Evolutionary conservation across 2,113 vertebrate genomes (phyloP).

Genomic region (Canis aureus): DNA sequence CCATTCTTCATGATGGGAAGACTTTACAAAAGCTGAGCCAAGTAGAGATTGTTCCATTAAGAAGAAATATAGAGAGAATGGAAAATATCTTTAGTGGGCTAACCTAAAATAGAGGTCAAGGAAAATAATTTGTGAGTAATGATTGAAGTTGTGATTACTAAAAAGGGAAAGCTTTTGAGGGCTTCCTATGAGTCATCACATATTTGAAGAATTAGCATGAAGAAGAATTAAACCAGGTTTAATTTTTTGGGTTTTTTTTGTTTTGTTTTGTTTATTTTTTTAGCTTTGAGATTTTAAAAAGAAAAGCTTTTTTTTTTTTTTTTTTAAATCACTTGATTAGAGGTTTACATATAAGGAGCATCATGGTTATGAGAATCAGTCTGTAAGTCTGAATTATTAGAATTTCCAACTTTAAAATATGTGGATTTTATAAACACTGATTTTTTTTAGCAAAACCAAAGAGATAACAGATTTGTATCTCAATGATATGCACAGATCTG

Average conservation of each 20-base stretch:
- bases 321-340: neutral
- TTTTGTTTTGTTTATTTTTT: neutral
- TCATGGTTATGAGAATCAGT: neutral
- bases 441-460: conserved; percentile 39
- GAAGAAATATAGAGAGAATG: conserved; percentile 15
- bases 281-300: neutral
- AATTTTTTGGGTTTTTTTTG: neutral
- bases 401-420: conserved; percentile 12
- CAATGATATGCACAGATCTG: neutral
- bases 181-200: neutral
- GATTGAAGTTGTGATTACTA: conserved; percentile 55
- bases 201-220: conserved; percentile 40
- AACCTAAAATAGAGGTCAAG: conserved; percentile 49
- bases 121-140: conserved; percentile 59
- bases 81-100: conserved; percentile 49
- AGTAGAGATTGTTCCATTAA: neutral
- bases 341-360: neutral
- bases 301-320: neutral
- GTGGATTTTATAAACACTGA: neutral
- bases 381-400: neutral
- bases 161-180: conserved; percentile 40
- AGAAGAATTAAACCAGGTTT: conserved; percentile 21
- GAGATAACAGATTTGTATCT: neutral
- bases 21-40: neutral
- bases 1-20: neutral